These are phyloP conservation scores for Etheostoma perlongum DNA, from an alignment of 2,797 vertebrate species.

Conservation along the genomic window DNA sequence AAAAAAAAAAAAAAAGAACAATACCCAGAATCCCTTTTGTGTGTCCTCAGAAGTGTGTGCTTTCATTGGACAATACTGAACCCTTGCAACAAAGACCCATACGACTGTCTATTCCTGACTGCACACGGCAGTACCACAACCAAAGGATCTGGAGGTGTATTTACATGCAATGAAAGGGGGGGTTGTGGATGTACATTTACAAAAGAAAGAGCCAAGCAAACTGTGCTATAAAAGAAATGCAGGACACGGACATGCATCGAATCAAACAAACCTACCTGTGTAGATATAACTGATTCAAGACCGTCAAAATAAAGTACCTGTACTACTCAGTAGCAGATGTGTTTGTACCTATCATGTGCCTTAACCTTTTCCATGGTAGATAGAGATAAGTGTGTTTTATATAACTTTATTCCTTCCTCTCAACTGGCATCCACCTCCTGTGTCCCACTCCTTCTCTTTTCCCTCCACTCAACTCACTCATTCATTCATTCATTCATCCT, in stretches of 20 bases:
- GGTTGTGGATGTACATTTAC: slow-evolving; percentile 71
- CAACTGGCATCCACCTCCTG: slow-evolving; percentile 59
- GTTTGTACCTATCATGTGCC: slow-evolving; percentile 99
- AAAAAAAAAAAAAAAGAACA: slow-evolving; percentile 42
- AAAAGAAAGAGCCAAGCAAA: slow-evolving; percentile 58
- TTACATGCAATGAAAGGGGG: slow-evolving; percentile 44
- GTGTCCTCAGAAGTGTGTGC: slow-evolving; percentile 79
- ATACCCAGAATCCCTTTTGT: slow-evolving; percentile 70
- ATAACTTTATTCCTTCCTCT: slow-evolving; percentile 80
- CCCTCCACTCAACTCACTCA: slow-evolving; percentile 44
- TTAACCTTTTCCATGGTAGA: slow-evolving; percentile 98
- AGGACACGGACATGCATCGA: slow-evolving; percentile 63
- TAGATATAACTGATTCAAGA: slow-evolving; percentile 85
- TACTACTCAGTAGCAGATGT: slow-evolving; percentile 92
- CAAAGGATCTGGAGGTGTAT: slow-evolving; percentile 82
- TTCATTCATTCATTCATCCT: slow-evolving; percentile 62
- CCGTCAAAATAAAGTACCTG: slow-evolving; percentile 85
- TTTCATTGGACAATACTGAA: slow-evolving; percentile 70
- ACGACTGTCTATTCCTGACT: slow-evolving; percentile 77
- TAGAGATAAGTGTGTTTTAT: slow-evolving; percentile 90
- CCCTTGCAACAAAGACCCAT: slow-evolving; percentile 54
- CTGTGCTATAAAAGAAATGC: slow-evolving; percentile 62
- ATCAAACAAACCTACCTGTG: slow-evolving; percentile 81
- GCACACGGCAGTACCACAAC: slow-evolving; percentile 79
- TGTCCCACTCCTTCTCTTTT: slow-evolving; percentile 58